Base-by-base conservation (phyloP, 2,113 vertebrate species). In the Myotis brandtii region DNA sequence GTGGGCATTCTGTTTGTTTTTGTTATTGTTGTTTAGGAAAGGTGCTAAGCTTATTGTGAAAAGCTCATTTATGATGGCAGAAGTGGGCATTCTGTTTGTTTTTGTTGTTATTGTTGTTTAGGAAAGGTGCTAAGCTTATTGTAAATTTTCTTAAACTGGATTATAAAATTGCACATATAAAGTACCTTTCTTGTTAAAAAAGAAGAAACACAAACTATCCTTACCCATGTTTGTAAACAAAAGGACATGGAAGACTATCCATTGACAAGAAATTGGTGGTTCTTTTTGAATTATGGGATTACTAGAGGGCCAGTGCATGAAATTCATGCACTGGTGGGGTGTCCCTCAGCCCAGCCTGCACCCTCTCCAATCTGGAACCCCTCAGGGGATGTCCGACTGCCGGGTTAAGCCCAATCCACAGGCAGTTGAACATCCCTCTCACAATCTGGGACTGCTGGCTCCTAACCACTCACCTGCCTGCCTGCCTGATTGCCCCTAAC, bases 231-330 rank as follows among this genome's bases (percentile, higher is more conserved):
- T 59, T 17, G 3, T 8, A 43, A 82, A 81, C 9, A 89, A 89
- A 88, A 87, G 59, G 34, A 84, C 93, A 69, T 12, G 59, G n/a
- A 80, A 93, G 77, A 37, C 27, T 82, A 72, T n/a, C 91, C 9
- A 69, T 30, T 43, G 79, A 67, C 1, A 9, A 85, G 40, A 69
- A 80, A 83, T 80, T 32, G 32, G 48, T 50, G 25, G 50, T 21
- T 21, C 84, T 23, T 92, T 92, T 21, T 59, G 52, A 76, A 40
- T 87, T 40, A 94, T 59, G 20, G 46, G 27, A 90, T 70, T 69
- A 84, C 40, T 43, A 43, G 40, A 43, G 40, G 40, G 40, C 40
- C 40, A 43, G 40, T 43, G 40, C 5, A 43, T 43, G 5, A 43
- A 43, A 43, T 43, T 43, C 40, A 6, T 6, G 40, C 5, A 6